phyloP scores from a whole-genome alignment of 2,888 invertebrate genomes.

The Sarcophaga carnaria region DNA sequence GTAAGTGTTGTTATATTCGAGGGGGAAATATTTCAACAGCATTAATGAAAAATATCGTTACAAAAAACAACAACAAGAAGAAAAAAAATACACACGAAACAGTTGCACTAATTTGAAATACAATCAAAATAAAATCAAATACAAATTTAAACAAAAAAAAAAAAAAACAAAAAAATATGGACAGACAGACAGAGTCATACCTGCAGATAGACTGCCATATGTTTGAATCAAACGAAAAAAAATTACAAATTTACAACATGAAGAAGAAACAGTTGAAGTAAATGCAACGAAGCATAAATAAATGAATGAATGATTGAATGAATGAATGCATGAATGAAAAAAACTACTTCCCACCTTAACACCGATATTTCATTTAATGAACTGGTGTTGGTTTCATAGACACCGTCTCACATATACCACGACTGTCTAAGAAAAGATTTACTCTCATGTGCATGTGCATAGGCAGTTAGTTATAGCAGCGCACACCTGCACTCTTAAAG shows the following conservation, averaged over 20 bases:
- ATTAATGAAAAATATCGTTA: not conserved
- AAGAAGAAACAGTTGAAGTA: conserved; percentile 15
- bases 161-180: not conserved
- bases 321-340: conserved; percentile 33
- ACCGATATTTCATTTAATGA: not conserved
- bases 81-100: conserved; percentile 9
- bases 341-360: conserved; percentile 60
- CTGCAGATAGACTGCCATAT: too few species aligned
- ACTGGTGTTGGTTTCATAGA: not conserved
- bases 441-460: not conserved
- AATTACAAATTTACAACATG: not conserved
- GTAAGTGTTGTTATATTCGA: conserved; percentile 38
- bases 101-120: conserved; percentile 65
- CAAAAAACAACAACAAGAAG: not conserved
- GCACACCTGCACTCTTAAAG: not conserved
- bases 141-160: not conserved
- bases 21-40: conserved; percentile 52
- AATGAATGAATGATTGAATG: conserved; percentile 36
- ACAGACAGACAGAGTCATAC: conserved; percentile 2
- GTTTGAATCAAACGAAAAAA: not conserved
- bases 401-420: not conserved
- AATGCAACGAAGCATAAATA: conserved; percentile 61
- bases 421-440: not conserved
- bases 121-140: conserved; percentile 55
- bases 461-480: not conserved